Base-by-base conservation (phyloP, 1,140 invertebrate genomes). In the Caenorhabditis tropicalis region DNA sequence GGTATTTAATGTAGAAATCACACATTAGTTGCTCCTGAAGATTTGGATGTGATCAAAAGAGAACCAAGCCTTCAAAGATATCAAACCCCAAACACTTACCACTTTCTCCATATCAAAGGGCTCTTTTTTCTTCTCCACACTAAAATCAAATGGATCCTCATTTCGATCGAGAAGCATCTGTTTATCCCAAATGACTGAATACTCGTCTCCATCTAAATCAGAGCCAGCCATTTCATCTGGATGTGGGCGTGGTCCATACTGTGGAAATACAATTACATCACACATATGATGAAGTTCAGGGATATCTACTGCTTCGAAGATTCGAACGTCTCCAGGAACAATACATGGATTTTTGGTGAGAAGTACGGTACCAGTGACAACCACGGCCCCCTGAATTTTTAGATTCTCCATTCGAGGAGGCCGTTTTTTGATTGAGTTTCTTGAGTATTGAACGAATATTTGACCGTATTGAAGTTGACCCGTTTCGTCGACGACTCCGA, bases 261-360 rank as follows among this genome's bases (percentile, higher is more conserved):
- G 27, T 24, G 91, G 90, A 83, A 92, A 92, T 1, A 92, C 91
- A 51, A 92, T 86, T 29, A 91, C 91, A 83, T 92, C 91, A 53
- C 81, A 83, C 27, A 92, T 86, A 82, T 92, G 91, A 81, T 87
- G 86, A 16, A 92, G 86, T 39, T 86, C 87, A 3, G 87, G 86
- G 10, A 90, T 82, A 84, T 91, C 88, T 43, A 91, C 86, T 24
- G 91, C 87, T 43, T 85, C 79, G 31, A 92, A 88, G 43, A 88
- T 89, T 80, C 91, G 85, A 1, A 92, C 88, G 87, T 92, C 91
- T 19, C 91, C 91, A 12, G 89, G 84, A 65, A 90, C 88, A 49
- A 91, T 89, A 53, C 89, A 91, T 12, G 91, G 91, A 87, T 89
- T 91, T 80, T 92, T 91, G 0, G 91, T 90, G 21, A 91, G 83